A percentile compares a stretch with the other conserved stretches of the same genome.
phyloP scores from a whole-genome alignment of 1,140 invertebrate genomes.

The Lanistes nyassanus region DNA sequence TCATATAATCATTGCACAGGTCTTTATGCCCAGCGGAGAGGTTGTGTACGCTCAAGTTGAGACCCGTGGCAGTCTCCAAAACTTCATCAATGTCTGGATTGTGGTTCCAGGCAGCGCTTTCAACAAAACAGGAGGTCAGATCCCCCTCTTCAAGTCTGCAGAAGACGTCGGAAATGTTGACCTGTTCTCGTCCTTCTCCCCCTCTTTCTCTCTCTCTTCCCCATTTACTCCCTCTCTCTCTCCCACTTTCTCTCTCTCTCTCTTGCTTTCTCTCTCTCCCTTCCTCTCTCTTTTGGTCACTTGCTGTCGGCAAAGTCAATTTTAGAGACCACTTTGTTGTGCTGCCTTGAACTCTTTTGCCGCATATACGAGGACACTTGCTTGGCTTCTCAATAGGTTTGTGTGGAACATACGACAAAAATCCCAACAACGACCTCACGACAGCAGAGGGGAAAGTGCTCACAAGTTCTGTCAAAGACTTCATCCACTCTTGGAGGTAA shows the following conservation, averaged over 20 bases:
- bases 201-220: background rate
- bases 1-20: conserved; percentile 25
- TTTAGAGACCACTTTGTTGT: no score
- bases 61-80: conserved; percentile 12
- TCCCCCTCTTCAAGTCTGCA: no score
- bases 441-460: conserved; percentile 32
- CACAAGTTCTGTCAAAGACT: conserved; percentile 33
- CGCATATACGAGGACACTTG: no score
- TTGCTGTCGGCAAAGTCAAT: no score
- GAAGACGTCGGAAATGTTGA: no score
- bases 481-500: conserved; percentile 46
- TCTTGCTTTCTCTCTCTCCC: no score
- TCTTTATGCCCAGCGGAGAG: conserved; percentile 53
- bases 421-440: conserved; percentile 40
- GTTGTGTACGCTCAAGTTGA: conserved; percentile 42
- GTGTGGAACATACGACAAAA: conserved; percentile 46
- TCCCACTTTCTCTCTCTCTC: no score
- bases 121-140: conserved; percentile 41
- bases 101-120: conserved; percentile 35
- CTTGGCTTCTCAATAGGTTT: conserved; percentile 35
- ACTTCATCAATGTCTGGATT: conserved; percentile 54
- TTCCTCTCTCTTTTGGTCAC: no score
- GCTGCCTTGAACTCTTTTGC: no score
- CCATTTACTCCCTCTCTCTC: no score
- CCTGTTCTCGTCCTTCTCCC: no score